Conservation (phyloP, 1,140 invertebrate species). For the Drosophila saltans region DNA sequence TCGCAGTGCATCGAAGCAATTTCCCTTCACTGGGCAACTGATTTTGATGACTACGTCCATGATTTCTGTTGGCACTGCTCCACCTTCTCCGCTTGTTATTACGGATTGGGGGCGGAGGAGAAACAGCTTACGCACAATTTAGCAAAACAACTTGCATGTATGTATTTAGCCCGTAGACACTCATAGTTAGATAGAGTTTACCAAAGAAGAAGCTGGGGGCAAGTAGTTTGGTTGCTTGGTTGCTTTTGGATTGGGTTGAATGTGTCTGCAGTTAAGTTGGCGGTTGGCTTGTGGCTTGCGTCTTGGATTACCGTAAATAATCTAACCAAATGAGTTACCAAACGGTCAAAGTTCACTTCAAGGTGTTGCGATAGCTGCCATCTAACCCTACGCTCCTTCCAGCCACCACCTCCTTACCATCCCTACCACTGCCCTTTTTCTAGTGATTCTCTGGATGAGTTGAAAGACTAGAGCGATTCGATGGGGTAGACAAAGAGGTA, state of each 20-base stretch:
- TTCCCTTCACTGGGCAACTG: too few relatives aligned
- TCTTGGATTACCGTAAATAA: constrained; percentile 81
- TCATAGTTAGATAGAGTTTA: constrained; percentile 24
- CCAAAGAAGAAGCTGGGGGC: constrained; percentile 9
- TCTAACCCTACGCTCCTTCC: background rate
- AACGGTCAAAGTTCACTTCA: constrained; percentile 76
- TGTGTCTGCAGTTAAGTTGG: constrained; percentile 63
- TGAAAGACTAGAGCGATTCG: constrained; percentile 1
- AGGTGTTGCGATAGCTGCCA: constrained; percentile 54
- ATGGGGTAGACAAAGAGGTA: too few relatives aligned
- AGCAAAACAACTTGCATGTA: constrained; percentile 78
- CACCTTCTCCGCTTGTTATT: too few relatives aligned
- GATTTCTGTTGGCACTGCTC: too few relatives aligned
- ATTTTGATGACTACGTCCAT: too few relatives aligned
- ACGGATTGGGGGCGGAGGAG: too few relatives aligned
- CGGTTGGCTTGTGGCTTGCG: constrained; percentile 68
- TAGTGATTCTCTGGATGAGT: constrained; percentile 30
- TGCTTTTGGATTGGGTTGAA: constrained; percentile 9
- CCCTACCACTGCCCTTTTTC: background rate
- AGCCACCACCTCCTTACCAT: background rate
- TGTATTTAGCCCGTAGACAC: constrained; percentile 71
- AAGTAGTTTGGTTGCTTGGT: constrained; percentile 6
- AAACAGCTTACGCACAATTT: constrained; percentile 74
- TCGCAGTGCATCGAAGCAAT: too few relatives aligned
- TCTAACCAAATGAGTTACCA: constrained; percentile 79